phyloP scores from a whole-genome alignment of 1,140 invertebrate species.

The Eubasilissa regina region DNA sequence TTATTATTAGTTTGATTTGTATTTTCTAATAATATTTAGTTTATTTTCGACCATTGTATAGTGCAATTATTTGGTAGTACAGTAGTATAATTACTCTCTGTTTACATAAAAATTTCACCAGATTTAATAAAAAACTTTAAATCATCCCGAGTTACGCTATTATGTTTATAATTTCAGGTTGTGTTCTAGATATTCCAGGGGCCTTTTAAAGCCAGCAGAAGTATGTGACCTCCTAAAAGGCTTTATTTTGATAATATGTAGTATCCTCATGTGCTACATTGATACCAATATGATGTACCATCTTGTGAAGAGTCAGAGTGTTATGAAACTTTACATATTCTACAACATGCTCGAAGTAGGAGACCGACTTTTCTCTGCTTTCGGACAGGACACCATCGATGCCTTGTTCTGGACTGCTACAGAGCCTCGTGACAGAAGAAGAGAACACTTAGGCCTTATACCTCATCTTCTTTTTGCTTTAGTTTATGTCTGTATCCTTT shows the following conservation, averaged over 20 bases:
- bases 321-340: constrained; percentile 99
- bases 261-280: constrained; percentile 89
- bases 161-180: constrained; percentile 23
- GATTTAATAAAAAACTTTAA: no score
- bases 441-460: constrained; percentile 89
- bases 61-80: no score
- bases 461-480: constrained; percentile 92
- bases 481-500: constrained; percentile 96
- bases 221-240: constrained; percentile 97
- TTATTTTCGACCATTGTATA: background rate
- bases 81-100: no score
- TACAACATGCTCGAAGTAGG: constrained; percentile 99
- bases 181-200: constrained; percentile 51
- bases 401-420: constrained; percentile 98
- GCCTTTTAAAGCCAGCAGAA: constrained; percentile 87
- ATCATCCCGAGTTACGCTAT: background rate
- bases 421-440: constrained; percentile 86
- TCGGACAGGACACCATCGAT: constrained; percentile 98
- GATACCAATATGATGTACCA: constrained; percentile 99
- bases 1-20: background rate
- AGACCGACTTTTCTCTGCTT: constrained; percentile 95
- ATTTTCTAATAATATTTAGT: background rate
- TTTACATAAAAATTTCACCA: no score
- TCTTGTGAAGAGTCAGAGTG: constrained; percentile 97
- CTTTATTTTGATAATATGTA: constrained; percentile 88